Percentiles rank a stretch among this genome's conserved stretches.
Conservation (phyloP, 2,888 invertebrate genomes). For the Clostera curtula region DNA sequence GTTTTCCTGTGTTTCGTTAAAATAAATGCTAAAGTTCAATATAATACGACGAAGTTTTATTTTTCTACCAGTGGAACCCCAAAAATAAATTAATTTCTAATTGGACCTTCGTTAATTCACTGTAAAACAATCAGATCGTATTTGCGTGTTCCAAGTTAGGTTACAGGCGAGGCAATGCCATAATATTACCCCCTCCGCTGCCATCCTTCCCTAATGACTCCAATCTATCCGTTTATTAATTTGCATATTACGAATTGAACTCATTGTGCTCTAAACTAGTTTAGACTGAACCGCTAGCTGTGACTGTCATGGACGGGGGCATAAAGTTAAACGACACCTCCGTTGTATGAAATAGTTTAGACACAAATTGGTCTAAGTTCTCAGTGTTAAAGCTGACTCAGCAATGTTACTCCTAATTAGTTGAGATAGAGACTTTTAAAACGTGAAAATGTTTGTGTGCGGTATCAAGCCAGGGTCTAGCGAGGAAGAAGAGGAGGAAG, state of each 20-base stretch:
- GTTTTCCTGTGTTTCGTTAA: no score
- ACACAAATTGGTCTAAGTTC: constrained; percentile 7
- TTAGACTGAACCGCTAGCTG: constrained; percentile 26
- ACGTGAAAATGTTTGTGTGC: constrained; percentile 70
- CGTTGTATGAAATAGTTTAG: constrained; percentile 1
- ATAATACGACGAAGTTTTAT: no score
- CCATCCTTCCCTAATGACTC: constrained; percentile 43
- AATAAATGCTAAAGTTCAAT: no score
- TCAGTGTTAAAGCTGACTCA: constrained; percentile 3
- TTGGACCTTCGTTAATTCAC: constrained; percentile 15
- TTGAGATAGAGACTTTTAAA: not conserved
- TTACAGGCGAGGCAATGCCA: constrained; percentile 43
- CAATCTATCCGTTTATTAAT: constrained; percentile 54
- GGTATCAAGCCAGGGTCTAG: constrained; percentile 72
- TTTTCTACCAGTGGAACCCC: no score
- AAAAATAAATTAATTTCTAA: constrained; percentile 12
- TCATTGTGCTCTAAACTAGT: constrained; percentile 37
- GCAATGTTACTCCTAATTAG: not conserved
- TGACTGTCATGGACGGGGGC: constrained; percentile 18
- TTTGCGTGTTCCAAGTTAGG: constrained; percentile 43
- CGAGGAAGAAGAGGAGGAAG: constrained; percentile 76
- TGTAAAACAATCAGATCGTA: constrained; percentile 21
- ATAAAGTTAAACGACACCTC: constrained; percentile 7
- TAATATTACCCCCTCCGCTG: constrained; percentile 44
- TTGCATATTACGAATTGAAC: constrained; percentile 58